phyloP scores from a whole-genome alignment of 2,888 invertebrate species.

The Stenichneumon culpator region DNA sequence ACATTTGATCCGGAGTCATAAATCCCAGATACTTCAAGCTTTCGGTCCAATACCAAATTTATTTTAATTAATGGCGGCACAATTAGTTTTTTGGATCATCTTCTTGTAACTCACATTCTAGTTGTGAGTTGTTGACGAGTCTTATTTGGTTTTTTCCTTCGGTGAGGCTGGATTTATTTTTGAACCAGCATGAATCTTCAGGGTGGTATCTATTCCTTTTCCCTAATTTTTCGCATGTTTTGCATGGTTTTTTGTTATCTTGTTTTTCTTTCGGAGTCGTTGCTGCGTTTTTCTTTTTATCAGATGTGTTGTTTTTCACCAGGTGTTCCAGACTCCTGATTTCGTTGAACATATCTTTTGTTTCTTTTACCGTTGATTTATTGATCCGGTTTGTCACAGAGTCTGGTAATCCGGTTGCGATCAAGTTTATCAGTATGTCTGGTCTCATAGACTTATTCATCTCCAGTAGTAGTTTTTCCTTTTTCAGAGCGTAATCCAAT shows the following conservation, averaged over 20 bases:
- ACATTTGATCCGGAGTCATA: constrained; percentile 53
- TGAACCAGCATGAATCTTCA: constrained; percentile 21
- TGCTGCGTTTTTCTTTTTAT: not conserved
- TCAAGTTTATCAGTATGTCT: constrained; percentile 3
- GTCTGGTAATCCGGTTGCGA: constrained; percentile 18
- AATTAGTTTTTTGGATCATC: constrained; percentile 41
- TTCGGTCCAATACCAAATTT: constrained; percentile 38
- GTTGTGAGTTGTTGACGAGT: constrained; percentile 14
- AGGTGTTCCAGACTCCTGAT: constrained; percentile 9
- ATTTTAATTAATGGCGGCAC: constrained; percentile 52
- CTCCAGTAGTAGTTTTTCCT: constrained; percentile 13
- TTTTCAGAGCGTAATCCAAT: constrained; percentile 29
- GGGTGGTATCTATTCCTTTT: constrained; percentile 13
- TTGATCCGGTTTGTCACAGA: constrained; percentile 11
- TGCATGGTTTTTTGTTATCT: not conserved
- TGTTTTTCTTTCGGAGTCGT: not conserved
- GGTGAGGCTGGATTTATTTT: not conserved
- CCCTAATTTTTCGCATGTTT: constrained; percentile 4
- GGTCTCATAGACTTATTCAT: not conserved
- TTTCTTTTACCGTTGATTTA: not conserved
- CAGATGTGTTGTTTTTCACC: constrained; percentile 5
- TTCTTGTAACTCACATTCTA: constrained; percentile 13
- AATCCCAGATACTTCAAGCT: constrained; percentile 36
- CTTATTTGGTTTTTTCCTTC: constrained; percentile 14
- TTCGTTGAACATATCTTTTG: constrained; percentile 23